Conservation (phyloP, 2,888 invertebrate species). For the Drosophila kokeensis region DNA sequence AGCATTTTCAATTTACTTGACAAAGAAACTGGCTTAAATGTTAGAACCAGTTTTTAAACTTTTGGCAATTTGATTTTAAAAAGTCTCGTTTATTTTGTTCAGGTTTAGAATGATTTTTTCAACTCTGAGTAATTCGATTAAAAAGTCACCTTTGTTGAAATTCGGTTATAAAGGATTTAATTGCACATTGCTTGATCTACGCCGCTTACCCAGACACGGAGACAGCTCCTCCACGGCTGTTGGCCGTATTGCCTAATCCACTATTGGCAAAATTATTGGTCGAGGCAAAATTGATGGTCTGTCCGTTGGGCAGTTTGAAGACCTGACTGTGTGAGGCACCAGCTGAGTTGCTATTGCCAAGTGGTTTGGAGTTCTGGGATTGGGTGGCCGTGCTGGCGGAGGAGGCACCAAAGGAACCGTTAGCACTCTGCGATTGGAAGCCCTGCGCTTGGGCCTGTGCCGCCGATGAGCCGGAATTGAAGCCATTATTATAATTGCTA, state of each 20-base stretch:
- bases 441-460: conserved; percentile 83
- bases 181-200: not conserved
- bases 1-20: not conserved
- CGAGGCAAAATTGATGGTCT: conserved; percentile 83
- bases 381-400: conserved; percentile 83
- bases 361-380: conserved; percentile 74
- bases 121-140: not conserved
- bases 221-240: conserved; percentile 74
- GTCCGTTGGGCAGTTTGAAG: conserved; percentile 84
- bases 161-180: not conserved
- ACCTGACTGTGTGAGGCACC: conserved; percentile 84
- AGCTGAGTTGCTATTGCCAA: conserved; percentile 78
- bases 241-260: conserved; percentile 67
- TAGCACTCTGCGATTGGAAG: conserved; percentile 80
- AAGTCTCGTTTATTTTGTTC: not conserved
- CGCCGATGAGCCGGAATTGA: conserved; percentile 77
- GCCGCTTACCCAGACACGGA: conserved; percentile 63
- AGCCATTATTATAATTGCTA: conserved; percentile 66
- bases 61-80: not conserved
- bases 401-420: conserved; percentile 83
- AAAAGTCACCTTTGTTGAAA: not conserved
- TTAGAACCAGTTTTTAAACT: not conserved
- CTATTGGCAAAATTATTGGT: conserved; percentile 83
- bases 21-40: not conserved
- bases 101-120: not conserved